Evolutionary conservation across 1,140 invertebrate species (phyloP).

Genomic region (Drosophila trapezifrons): DNA sequence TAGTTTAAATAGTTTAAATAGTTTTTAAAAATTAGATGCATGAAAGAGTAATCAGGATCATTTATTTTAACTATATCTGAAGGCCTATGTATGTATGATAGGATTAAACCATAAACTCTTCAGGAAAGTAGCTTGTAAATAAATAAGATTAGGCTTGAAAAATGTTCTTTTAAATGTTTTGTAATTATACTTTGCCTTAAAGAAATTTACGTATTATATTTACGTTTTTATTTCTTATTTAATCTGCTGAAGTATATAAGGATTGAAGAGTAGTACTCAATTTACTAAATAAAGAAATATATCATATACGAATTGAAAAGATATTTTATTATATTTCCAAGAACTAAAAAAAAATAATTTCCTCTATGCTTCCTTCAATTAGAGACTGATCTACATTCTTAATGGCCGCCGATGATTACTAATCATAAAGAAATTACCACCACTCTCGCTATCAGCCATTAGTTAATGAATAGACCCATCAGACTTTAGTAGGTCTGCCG

Average conservation of each 20-base stretch:
- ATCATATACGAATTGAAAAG: too few species aligned
- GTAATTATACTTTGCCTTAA: too few species aligned
- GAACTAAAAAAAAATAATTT: background rate
- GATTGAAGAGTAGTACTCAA: too few species aligned
- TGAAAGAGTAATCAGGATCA: background rate
- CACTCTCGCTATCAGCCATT: constrained; percentile 35
- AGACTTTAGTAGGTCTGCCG: constrained; percentile 35
- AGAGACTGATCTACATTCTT: background rate
- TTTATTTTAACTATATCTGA: background rate
- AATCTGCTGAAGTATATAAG: too few species aligned
- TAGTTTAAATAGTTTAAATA: background rate
- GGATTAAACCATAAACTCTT: background rate
- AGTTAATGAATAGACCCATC: constrained; percentile 43
- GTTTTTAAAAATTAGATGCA: too few species aligned
- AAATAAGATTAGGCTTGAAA: too few species aligned
- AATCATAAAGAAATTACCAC: constrained; percentile 36
- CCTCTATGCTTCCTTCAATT: background rate
- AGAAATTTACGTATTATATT: background rate
- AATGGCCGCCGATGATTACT: constrained; percentile 15
- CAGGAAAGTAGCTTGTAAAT: background rate
- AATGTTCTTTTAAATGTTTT: too few species aligned
- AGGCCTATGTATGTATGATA: background rate
- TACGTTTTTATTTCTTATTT: too few species aligned
- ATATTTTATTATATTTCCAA: too few species aligned
- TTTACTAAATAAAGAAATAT: too few species aligned